Evolutionary conservation across 37 sponge, comb jelly and placozoan genomes (phyloP).

Genomic region (Halichondria panicea): DNA sequence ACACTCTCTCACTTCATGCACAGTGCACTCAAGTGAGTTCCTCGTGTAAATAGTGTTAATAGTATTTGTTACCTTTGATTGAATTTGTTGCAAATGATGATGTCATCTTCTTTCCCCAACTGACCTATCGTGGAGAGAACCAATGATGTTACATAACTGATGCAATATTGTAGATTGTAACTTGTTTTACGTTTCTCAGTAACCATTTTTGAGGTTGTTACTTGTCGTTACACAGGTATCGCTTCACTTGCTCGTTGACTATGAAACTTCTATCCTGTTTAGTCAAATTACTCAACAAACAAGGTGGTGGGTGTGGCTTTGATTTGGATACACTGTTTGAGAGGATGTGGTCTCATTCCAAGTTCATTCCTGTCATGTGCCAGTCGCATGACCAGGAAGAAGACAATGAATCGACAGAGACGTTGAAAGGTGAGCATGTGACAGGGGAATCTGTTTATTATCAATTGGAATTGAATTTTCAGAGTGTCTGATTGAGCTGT

Average conservation of each 20-base stretch:
- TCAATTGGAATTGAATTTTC: neutral
- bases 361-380: conserved; percentile 34
- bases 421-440: conserved; percentile 32
- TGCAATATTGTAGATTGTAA: too few relatives aligned
- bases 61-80: too few relatives aligned
- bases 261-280: conserved; percentile 8
- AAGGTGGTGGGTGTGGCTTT: neutral
- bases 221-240: neutral
- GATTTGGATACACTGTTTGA: conserved; percentile 15
- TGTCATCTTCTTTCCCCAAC: too few relatives aligned
- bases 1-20: too few relatives aligned
- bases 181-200: too few relatives aligned
- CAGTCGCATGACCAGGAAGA: neutral
- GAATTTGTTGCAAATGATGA: too few relatives aligned
- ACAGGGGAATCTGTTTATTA: too few relatives aligned
- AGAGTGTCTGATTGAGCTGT: conserved; percentile 54
- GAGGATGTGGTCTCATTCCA: conserved; percentile 64
- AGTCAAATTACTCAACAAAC: neutral
- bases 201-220: neutral
- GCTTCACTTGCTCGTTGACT: neutral
- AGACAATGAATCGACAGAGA: neutral
- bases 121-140: too few relatives aligned
- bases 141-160: too few relatives aligned
- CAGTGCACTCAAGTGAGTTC: too few relatives aligned
- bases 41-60: too few relatives aligned